phyloP scores from a whole-genome alignment of 1,140 invertebrate species.

The Pogonognathellus flavescens region DNA sequence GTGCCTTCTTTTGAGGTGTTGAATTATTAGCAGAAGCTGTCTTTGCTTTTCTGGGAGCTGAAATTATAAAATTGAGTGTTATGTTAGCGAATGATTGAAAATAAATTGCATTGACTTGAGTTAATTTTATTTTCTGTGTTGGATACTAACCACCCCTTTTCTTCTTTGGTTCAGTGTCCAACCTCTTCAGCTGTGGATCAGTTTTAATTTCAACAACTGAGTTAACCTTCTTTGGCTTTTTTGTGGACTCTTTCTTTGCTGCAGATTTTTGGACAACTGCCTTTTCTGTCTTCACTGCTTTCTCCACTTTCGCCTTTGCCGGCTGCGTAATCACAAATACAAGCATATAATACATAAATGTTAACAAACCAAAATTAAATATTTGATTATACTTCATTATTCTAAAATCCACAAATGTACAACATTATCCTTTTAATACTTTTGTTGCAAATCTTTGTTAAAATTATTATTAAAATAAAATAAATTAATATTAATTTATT shows the following conservation, averaged over 20 bases:
- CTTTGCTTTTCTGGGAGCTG: background rate
- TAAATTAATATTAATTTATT: too few relatives aligned
- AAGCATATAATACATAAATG: too few relatives aligned
- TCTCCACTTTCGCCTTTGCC: background rate
- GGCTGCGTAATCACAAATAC: too few relatives aligned
- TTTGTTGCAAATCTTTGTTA: too few relatives aligned
- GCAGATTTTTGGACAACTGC: background rate
- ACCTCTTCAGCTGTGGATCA: background rate
- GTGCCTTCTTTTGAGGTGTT: conserved; percentile 4
- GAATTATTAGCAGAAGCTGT: conserved; percentile 12
- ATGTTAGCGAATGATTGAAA: too few relatives aligned
- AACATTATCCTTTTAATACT: too few relatives aligned
- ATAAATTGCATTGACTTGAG: too few relatives aligned
- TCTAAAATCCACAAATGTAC: too few relatives aligned
- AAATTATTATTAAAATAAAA: too few relatives aligned
- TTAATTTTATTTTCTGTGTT: too few relatives aligned
- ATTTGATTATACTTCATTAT: too few relatives aligned
- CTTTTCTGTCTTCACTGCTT: background rate
- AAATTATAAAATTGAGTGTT: background rate
- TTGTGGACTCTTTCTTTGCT: background rate
- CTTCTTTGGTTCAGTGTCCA: background rate
- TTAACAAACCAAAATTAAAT: too few relatives aligned
- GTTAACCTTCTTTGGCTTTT: conserved; percentile 4
- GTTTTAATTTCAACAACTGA: background rate
- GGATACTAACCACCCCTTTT: background rate